Conservation (phyloP, 35 echinoderm and acorn worm genomes). For the Ptychodera flava region DNA sequence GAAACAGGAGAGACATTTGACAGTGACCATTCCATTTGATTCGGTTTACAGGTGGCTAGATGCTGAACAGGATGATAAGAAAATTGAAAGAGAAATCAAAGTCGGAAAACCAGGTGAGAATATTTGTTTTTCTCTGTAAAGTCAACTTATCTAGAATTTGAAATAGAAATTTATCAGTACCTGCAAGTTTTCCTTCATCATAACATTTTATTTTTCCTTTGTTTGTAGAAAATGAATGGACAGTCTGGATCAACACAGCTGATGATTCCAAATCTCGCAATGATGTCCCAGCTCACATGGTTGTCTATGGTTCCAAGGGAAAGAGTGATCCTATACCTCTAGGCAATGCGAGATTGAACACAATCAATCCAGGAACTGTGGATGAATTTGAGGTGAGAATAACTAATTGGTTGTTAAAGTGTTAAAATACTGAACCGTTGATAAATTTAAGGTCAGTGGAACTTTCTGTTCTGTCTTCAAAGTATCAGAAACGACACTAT, state of each 20-base stretch:
- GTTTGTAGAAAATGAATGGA: constrained; percentile 63
- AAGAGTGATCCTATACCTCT: constrained; percentile 48
- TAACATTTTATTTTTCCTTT: background rate
- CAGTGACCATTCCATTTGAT: no score
- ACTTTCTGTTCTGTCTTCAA: no score
- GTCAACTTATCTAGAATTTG: no score
- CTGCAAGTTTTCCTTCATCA: no score
- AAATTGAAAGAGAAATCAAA: constrained; percentile 65
- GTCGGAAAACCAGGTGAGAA: constrained; percentile 44
- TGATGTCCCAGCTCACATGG: constrained; percentile 42
- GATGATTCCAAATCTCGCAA: constrained; percentile 58
- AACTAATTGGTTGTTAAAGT: background rate
- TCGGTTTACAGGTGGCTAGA: constrained; percentile 69
- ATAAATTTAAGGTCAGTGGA: no score
- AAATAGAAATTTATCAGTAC: no score
- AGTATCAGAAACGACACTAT: no score
- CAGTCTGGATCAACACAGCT: constrained; percentile 29
- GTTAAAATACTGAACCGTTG: no score
- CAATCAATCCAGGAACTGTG: constrained; percentile 15
- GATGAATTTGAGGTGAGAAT: constrained; percentile 60
- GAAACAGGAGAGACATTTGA: no score
- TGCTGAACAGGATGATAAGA: constrained; percentile 60
- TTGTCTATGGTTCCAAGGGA: constrained; percentile 60
- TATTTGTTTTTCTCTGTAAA: no score
- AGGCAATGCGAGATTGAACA: background rate